Conservation (phyloP, 2,888 invertebrate species). For the Octodonta nipae region DNA sequence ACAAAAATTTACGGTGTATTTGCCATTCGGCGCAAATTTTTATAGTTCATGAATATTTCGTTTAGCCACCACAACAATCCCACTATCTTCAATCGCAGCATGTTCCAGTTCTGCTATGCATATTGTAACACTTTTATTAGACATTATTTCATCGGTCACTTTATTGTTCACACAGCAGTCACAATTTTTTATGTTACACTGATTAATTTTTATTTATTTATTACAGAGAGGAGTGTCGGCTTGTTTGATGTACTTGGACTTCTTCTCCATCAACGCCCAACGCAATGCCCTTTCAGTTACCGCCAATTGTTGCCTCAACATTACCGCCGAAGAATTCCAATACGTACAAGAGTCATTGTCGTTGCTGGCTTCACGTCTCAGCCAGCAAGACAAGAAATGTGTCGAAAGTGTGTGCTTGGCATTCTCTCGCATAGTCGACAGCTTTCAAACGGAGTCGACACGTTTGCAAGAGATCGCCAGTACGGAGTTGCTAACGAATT, state of each 20-base stretch:
- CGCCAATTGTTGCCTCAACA: slow-evolving; percentile 93
- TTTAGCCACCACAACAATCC: no score
- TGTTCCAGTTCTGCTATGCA: no score
- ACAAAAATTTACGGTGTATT: no score
- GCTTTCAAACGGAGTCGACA: slow-evolving; percentile 82
- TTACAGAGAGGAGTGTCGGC: slow-evolving; percentile 85
- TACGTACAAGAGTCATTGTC: slow-evolving; percentile 79
- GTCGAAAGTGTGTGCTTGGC: slow-evolving; percentile 95
- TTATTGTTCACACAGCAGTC: no score
- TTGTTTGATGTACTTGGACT: slow-evolving; percentile 91
- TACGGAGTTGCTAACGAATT: slow-evolving; percentile 75
- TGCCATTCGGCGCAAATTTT: no score
- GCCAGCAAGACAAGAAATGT: slow-evolving; percentile 91
- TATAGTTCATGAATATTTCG: no score
- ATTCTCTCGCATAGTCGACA: slow-evolving; percentile 91
- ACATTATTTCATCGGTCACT: no score
- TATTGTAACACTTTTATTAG: no score
- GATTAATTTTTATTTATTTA: slow-evolving; percentile 7
- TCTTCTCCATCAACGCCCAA: slow-evolving; percentile 97
- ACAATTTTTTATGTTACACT: no score
- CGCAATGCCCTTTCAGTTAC: slow-evolving; percentile 90
- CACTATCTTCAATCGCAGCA: no score
- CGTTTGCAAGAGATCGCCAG: slow-evolving; percentile 86
- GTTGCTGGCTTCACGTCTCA: slow-evolving; percentile 63
- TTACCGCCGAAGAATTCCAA: slow-evolving; percentile 87